Evolutionary conservation across 2,113 vertebrate species (phyloP).

Genomic region (Megaceryle maxima): DNA sequence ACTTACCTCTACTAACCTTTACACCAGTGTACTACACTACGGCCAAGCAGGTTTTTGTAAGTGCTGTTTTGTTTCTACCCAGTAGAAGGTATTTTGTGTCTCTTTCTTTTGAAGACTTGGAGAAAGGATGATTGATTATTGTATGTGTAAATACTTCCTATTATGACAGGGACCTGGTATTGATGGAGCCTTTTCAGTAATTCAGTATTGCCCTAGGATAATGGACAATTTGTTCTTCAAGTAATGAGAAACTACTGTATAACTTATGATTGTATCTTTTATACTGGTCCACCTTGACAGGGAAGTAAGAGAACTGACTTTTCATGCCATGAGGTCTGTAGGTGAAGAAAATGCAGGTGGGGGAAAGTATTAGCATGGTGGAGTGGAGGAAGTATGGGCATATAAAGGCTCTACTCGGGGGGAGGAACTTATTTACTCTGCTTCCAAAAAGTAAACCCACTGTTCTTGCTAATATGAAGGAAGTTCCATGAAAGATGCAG

Average conservation of each 20-base stretch:
- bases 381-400: neutral
- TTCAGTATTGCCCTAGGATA: neutral
- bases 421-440: neutral
- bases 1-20: neutral
- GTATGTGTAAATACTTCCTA: neutral
- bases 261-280: neutral
- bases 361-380: neutral
- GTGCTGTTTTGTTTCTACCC: neutral
- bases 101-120: neutral
- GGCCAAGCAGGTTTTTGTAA: neutral
- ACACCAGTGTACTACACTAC: rapidly evolving
- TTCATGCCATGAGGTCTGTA: neutral
- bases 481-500: constrained; percentile 65
- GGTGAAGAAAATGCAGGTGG: neutral
- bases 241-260: neutral
- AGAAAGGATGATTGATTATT: neutral
- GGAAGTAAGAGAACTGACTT: neutral
- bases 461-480: neutral
- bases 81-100: neutral
- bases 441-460: neutral
- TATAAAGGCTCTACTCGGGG: neutral
- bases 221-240: neutral
- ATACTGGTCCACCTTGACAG: neutral
- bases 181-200: neutral
- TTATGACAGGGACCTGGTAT: neutral